phyloP scores from a whole-genome alignment of 1,140 invertebrate genomes.

The Melipona quadrifasciata region DNA sequence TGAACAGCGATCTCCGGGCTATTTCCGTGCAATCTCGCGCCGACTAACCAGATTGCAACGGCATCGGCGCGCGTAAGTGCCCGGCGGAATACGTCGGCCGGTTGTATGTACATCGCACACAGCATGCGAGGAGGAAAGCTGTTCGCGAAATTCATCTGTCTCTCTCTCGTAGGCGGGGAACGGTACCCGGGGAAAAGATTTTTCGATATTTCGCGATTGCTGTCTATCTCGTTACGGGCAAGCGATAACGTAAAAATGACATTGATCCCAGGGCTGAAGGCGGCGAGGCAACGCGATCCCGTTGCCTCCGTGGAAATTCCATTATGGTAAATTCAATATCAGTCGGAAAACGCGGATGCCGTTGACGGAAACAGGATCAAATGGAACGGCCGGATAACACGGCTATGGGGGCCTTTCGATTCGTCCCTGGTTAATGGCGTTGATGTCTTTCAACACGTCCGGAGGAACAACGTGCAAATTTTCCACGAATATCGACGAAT shows the following conservation, averaged over 20 bases:
- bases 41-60: slow-evolving; percentile 73
- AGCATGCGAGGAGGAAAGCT: slow-evolving; percentile 29
- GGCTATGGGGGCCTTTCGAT: neutral
- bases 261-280: neutral
- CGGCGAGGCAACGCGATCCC: no score
- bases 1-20: slow-evolving; percentile 68
- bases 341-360: neutral
- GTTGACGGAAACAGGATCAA: slow-evolving; percentile 1
- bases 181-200: neutral
- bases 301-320: neutral
- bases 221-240: neutral
- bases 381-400: neutral
- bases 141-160: slow-evolving; percentile 50
- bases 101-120: slow-evolving; percentile 31
- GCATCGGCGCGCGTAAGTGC: slow-evolving; percentile 52
- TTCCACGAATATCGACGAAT: neutral
- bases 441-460: neutral
- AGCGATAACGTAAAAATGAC: slow-evolving; percentile 28
- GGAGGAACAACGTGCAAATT: neutral
- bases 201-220: slow-evolving; percentile 20
- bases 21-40: slow-evolving; percentile 75
- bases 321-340: slow-evolving; percentile 19
- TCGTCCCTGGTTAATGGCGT: neutral
- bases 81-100: slow-evolving; percentile 27
- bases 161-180: neutral